These are phyloP conservation scores for Arremon aurantiirostris DNA, from an alignment of 2,797 vertebrate genomes.

Conservation along the genomic window DNA sequence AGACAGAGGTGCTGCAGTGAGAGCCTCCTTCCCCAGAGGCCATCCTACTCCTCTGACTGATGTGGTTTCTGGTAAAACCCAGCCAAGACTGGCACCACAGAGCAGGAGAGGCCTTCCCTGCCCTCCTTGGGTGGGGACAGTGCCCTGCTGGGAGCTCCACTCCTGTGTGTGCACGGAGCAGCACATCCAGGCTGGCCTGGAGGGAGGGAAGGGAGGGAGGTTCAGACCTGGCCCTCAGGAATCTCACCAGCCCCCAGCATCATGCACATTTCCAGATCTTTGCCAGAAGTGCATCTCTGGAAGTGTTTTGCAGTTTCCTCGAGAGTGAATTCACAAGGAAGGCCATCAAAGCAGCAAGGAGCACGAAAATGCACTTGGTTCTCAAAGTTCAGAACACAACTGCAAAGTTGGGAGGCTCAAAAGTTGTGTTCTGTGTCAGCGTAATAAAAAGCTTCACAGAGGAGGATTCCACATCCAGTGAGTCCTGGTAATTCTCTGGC, in stretches of 20 bases:
- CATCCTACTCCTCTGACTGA: too few relatives aligned
- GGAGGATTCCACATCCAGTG: background rate
- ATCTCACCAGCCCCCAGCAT: background rate
- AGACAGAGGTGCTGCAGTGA: background rate
- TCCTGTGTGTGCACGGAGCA: background rate
- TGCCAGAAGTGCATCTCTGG: background rate
- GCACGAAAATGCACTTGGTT: background rate
- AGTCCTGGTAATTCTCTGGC: background rate
- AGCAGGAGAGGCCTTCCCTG: rapidly evolving
- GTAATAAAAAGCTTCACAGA: background rate
- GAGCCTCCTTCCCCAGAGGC: background rate
- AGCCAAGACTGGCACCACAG: too few relatives aligned
- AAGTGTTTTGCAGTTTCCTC: background rate
- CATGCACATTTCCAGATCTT: background rate
- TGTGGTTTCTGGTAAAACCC: background rate
- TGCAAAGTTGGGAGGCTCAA: background rate
- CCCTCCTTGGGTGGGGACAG: rapidly evolving
- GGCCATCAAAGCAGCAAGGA: background rate
- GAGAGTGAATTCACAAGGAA: background rate
- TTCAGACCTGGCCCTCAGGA: background rate
- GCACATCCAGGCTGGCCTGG: background rate
- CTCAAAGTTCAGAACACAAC: background rate
- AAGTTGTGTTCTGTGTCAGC: background rate
- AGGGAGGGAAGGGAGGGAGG: background rate
- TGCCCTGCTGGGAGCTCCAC: background rate